phyloP scores from a whole-genome alignment of 2,888 invertebrate genomes.

The Dryomyza anilis region DNA sequence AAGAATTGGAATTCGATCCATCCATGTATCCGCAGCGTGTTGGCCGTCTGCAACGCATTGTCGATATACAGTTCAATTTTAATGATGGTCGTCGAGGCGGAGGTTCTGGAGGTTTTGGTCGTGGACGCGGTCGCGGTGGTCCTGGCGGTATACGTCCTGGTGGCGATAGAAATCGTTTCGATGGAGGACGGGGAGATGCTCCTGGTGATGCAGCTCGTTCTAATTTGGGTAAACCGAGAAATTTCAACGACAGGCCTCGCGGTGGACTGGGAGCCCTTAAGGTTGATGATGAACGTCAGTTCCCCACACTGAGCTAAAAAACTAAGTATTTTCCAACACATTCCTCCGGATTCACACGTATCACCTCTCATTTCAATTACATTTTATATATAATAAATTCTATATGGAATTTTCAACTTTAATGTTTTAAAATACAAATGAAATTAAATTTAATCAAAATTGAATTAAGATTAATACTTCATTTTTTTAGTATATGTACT shows the following conservation, averaged over 20 bases:
- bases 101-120: slow-evolving; percentile 67
- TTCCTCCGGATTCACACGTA: not conserved
- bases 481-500: not conserved
- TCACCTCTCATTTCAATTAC: slow-evolving; percentile 13
- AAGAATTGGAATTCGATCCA: slow-evolving; percentile 74
- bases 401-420: slow-evolving; percentile 31
- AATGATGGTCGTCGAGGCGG: slow-evolving; percentile 78
- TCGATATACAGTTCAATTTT: slow-evolving; percentile 88
- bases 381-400: slow-evolving; percentile 29
- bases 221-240: slow-evolving; percentile 32
- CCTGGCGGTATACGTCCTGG: not conserved
- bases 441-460: slow-evolving; percentile 34
- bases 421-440: slow-evolving; percentile 30
- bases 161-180: slow-evolving; percentile 26
- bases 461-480: slow-evolving; percentile 31
- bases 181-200: slow-evolving; percentile 45
- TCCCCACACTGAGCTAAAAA: slow-evolving; percentile 86
- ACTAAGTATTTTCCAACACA: slow-evolving; percentile 9
- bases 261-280: slow-evolving; percentile 70
- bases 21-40: slow-evolving; percentile 84
- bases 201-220: slow-evolving; percentile 41
- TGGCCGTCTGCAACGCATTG: slow-evolving; percentile 82
- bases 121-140: slow-evolving; percentile 42
- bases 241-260: slow-evolving; percentile 41
- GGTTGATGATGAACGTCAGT: slow-evolving; percentile 94